phyloP scores from a whole-genome alignment of 2,113 vertebrate genomes.

The Poicephalus meyeri region DNA sequence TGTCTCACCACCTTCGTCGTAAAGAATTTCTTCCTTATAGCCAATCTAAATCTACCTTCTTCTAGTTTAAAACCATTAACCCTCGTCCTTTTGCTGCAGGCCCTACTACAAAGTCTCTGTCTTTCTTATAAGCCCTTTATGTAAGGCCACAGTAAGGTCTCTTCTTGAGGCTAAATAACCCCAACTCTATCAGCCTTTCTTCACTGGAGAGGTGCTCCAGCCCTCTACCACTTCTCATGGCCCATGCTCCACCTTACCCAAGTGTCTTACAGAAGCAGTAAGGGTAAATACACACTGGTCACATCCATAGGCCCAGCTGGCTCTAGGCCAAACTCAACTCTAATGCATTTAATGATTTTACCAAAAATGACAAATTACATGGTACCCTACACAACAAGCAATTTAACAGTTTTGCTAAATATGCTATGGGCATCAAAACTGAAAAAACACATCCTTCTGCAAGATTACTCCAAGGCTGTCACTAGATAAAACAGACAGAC shows the following conservation, averaged over 20 bases:
- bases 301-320: background rate
- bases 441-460: background rate
- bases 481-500: background rate
- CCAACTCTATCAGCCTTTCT: background rate
- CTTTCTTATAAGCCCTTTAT: background rate
- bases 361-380: background rate
- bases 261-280: background rate
- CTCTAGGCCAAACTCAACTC: background rate
- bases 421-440: accelerated
- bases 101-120: background rate
- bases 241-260: background rate
- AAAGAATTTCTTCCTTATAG: background rate
- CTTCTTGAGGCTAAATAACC: background rate
- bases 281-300: background rate
- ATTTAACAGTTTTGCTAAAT: background rate
- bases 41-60: background rate
- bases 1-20: background rate
- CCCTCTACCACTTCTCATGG: background rate
- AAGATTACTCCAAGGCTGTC: background rate
- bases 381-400: background rate
- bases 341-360: background rate
- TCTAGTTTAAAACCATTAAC: background rate
- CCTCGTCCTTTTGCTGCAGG: background rate
- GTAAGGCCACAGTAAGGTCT: background rate
- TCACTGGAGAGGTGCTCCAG: background rate